Base-by-base conservation (phyloP, 2,113 vertebrate genomes). In the Myotis davidii region DNA sequence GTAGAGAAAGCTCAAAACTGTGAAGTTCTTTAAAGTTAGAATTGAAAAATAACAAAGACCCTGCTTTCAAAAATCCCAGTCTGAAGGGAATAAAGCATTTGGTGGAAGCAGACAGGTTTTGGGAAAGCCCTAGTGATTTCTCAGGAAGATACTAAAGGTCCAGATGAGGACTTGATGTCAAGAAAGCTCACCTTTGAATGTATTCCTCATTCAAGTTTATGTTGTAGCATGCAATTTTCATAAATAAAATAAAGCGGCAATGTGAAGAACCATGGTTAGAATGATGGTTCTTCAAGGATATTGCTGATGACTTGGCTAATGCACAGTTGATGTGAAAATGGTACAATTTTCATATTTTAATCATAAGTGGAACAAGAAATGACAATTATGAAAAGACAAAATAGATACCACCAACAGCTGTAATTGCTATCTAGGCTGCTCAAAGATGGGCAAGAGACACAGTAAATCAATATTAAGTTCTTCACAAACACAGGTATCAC, bases 311-410 rank as follows among this genome's bases (percentile, higher is more conserved):
- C 98, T 97, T 97, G 85, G 97, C 94, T 97, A 98, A 98, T 98
- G 95, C 87, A 85, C 96, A 96, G 86, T 64, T 97, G 96, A 42
- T 97, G 93, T 56, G 81, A 97, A 98, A 4, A 4, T 98, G 98
- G 96, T 96, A 97, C 96, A 98, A 98, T 98, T 98, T 98, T 98
- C 98, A 98, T 98, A 98, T 98, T 98, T 99, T 98, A 98, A 98
- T 98, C 98, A 98, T 98, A 98, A 99, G 97, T 96, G 98, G 98
- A 98, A 97, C 97, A 79, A 98, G 97, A 98, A 98, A 98, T 98
- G 98, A 98, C 98, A 99, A 98, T 98, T 98, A 99, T 97, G 97
- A 98, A 98, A 97, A 98, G 98, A 98, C 97, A 98, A 98, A 99
- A 98, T 98, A 98, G 97, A 98, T 98, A 97, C 97, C 98, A 97